These are phyloP conservation scores for Plebejus argus DNA, from an alignment of 2,888 invertebrate species.

Conservation along the genomic window DNA sequence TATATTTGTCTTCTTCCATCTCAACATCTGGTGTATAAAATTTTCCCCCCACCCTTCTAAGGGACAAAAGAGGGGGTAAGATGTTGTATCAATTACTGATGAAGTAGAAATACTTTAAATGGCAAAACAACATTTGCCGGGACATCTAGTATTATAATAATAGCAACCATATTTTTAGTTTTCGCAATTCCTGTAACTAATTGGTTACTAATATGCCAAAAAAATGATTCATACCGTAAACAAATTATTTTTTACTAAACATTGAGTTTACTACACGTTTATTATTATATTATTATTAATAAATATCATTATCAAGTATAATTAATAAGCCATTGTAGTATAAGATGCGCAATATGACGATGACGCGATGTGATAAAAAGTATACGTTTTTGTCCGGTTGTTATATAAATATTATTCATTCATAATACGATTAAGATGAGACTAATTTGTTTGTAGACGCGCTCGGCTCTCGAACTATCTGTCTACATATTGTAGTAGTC, in stretches of 20 bases:
- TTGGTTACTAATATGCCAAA: not conserved
- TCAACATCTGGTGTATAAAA: too few species aligned
- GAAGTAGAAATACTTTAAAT: too few species aligned
- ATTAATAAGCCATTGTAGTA: constrained; percentile 1
- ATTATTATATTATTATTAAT: not conserved
- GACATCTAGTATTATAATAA: too few species aligned
- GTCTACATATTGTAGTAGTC: not conserved
- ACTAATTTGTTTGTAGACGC: not conserved
- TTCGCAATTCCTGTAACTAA: too few species aligned
- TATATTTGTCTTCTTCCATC: too few species aligned
- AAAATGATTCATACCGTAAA: not conserved
- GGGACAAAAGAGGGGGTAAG: too few species aligned
- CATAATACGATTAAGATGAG: constrained; percentile 8
- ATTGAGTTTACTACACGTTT: not conserved
- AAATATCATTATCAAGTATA: constrained; percentile 6
- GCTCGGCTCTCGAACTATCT: not conserved
- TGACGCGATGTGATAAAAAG: constrained; percentile 16
- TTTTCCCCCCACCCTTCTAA: too few species aligned
- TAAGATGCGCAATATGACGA: constrained; percentile 2
- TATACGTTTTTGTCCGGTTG: constrained; percentile 1
- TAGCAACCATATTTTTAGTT: too few species aligned
- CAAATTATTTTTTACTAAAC: not conserved
- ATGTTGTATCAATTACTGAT: too few species aligned
- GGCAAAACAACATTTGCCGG: too few species aligned
- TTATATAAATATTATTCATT: constrained; percentile 16